Percentiles rank a stretch among this genome's conserved stretches.
Evolutionary conservation across 2,113 vertebrate genomes (phyloP).

Genomic region (Gopherus evgoodei): DNA sequence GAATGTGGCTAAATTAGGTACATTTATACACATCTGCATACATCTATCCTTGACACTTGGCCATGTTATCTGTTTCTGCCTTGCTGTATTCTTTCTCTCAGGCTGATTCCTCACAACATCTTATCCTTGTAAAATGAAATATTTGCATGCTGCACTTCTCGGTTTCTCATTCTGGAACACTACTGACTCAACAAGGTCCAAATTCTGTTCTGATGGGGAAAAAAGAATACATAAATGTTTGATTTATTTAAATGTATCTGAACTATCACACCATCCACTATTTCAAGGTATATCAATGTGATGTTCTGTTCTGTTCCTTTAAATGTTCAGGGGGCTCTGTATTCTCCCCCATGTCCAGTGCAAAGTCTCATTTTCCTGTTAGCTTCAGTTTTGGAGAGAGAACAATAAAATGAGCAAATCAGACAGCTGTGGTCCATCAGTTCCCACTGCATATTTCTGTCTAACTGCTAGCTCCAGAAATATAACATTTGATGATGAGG

Average conservation of each 20-base stretch:
- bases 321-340: not conserved
- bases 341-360: not conserved
- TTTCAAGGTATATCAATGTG: not conserved
- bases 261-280: not conserved
- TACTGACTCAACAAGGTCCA: not conserved
- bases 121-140: not conserved
- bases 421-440: not conserved
- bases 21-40: not conserved
- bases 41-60: not conserved
- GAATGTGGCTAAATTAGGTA: not conserved
- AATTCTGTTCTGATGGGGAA: not conserved
- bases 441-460: not conserved
- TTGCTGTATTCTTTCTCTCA: not conserved
- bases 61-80: not conserved
- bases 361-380: not conserved
- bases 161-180: not conserved
- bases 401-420: not conserved
- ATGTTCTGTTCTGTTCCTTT: not conserved
- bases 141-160: not conserved
- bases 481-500: too few relatives aligned
- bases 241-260: not conserved
- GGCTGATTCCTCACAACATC: not conserved
- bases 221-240: not conserved
- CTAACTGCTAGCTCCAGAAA: too few relatives aligned
- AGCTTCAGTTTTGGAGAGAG: not conserved